These are phyloP conservation scores for Grantiella picta DNA, from an alignment of 2,113 vertebrate species.

Conservation along the genomic window DNA sequence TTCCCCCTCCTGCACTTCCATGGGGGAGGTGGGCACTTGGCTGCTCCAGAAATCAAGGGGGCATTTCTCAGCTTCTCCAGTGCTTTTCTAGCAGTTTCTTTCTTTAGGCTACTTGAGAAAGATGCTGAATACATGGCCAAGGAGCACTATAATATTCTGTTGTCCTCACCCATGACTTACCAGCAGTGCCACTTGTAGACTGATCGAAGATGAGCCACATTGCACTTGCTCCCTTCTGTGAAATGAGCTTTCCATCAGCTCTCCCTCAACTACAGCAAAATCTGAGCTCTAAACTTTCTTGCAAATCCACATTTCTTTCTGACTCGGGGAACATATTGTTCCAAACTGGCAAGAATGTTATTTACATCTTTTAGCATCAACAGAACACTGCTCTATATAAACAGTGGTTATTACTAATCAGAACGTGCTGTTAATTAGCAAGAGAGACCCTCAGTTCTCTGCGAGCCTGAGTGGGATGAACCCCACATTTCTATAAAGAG, in stretches of 20 bases:
- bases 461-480: slow-evolving; percentile 21
- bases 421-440: slow-evolving; percentile 17
- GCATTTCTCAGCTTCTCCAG: background rate
- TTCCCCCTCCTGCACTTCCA: background rate
- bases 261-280: background rate
- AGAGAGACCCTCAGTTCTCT: background rate
- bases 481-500: background rate
- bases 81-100: background rate
- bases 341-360: slow-evolving; percentile 38
- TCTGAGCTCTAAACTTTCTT: background rate
- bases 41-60: background rate
- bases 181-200: background rate
- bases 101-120: background rate
- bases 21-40: background rate
- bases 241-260: background rate
- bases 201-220: background rate
- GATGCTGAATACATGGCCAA: background rate
- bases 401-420: slow-evolving; percentile 19
- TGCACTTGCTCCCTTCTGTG: background rate
- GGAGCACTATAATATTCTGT: background rate
- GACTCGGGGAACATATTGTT: slow-evolving; percentile 19
- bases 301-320: background rate
- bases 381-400: slow-evolving; percentile 49
- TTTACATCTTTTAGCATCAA: slow-evolving; percentile 55
- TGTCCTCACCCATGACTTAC: background rate